Conservation (phyloP, 2,888 invertebrate genomes). For the Atrina japonica region DNA sequence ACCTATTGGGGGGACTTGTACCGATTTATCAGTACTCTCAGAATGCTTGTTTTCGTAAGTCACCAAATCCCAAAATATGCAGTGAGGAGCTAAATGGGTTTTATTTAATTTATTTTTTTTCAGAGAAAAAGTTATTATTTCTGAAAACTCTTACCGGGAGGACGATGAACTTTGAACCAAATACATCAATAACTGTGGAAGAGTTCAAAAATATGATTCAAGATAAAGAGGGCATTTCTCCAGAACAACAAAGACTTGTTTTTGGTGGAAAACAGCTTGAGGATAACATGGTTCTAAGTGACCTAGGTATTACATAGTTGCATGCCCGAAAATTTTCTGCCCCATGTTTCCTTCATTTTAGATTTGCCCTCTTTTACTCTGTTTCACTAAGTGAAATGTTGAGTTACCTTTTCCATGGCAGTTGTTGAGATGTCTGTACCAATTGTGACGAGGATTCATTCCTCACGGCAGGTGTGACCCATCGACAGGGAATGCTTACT, state of each 20-base stretch:
- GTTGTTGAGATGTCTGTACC: no score
- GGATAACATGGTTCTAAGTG: slow-evolving; percentile 16
- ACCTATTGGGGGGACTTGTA: no score
- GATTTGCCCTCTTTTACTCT: no score
- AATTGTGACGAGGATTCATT: no score
- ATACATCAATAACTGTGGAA: slow-evolving; percentile 1
- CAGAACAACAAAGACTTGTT: slow-evolving; percentile 34
- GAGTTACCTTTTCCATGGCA: no score
- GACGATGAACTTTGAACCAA: slow-evolving; percentile 10
- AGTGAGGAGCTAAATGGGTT: no score
- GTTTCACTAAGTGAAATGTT: no score
- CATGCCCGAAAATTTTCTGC: no score
- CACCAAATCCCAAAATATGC: background rate
- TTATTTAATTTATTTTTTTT: slow-evolving; percentile 18
- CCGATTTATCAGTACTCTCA: background rate
- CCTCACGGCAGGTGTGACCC: no score
- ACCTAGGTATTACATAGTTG: no score
- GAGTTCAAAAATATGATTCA: slow-evolving; percentile 35
- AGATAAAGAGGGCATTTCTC: slow-evolving; percentile 35
- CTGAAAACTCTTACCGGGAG: slow-evolving; percentile 42
- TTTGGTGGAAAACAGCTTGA: slow-evolving; percentile 22
- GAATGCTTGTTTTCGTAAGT: background rate
- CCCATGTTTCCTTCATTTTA: no score
- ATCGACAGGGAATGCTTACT: no score
- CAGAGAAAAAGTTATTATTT: slow-evolving; percentile 21